Evolutionary conservation across 2,888 invertebrate genomes (phyloP).

Genomic region (Himalopsyche kuldschensis): DNA sequence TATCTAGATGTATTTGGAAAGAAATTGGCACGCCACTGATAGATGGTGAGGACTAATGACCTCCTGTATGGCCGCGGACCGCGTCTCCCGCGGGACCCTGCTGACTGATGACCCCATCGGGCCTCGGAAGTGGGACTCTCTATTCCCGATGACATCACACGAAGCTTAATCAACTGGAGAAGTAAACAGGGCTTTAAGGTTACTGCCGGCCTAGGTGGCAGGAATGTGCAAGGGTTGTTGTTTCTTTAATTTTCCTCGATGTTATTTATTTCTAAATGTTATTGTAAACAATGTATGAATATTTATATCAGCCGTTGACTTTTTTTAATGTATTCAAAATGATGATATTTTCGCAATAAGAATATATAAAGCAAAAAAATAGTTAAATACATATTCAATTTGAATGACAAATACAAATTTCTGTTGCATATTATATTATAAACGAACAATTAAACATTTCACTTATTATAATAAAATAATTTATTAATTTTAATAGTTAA

Average conservation of each 20-base stretch:
- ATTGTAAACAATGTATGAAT: too few species aligned
- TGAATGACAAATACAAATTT: too few species aligned
- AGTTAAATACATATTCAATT: too few species aligned
- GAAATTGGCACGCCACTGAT: neutral
- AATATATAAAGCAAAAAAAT: too few species aligned
- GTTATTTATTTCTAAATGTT: neutral
- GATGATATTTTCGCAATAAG: too few species aligned
- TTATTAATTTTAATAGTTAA: too few species aligned
- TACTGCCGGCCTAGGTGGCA: neutral
- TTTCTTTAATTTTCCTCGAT: neutral
- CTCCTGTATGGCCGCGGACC: conserved; percentile 28
- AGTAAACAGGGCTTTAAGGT: conserved; percentile 2
- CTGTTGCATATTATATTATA: too few species aligned
- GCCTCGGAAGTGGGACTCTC: conserved; percentile 13
- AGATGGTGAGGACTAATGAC: conserved; percentile 28
- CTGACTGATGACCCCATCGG: conserved; percentile 34
- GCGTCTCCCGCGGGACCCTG: conserved; percentile 28
- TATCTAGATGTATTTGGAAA: too few species aligned
- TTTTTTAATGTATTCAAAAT: too few species aligned
- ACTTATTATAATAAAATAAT: too few species aligned
- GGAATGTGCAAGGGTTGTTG: neutral
- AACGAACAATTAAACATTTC: too few species aligned
- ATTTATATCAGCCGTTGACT: too few species aligned
- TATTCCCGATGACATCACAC: conserved; percentile 22
- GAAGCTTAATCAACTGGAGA: conserved; percentile 25